Evolutionary conservation across 23 tunicate species (phyloP).

Genomic region (Diplosoma virens): DNA sequence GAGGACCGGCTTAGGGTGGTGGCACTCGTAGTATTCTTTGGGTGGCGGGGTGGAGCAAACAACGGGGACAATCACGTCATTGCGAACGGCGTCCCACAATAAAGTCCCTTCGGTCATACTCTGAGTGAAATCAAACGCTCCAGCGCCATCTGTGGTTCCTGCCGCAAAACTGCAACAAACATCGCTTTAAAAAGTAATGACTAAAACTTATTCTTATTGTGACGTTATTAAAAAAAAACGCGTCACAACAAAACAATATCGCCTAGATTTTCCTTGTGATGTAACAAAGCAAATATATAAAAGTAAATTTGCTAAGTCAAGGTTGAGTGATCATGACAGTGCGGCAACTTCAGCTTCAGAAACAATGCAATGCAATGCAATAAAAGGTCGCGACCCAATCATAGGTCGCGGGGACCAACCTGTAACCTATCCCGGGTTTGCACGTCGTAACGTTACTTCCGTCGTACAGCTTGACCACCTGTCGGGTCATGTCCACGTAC

Average conservation of each 20-base stretch:
- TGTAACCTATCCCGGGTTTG: constrained; percentile 97
- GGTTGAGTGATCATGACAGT: too few species aligned
- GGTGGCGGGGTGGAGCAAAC: constrained; percentile 79
- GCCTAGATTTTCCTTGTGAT: too few species aligned
- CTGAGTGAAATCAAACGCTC: constrained; percentile 90
- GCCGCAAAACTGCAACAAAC: constrained; percentile 78
- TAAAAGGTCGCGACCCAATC: too few species aligned
- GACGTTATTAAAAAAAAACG: too few species aligned
- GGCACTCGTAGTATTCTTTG: constrained; percentile 75
- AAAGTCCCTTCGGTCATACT: constrained; percentile 80
- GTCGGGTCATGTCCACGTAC: constrained; percentile 89
- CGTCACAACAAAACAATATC: too few species aligned
- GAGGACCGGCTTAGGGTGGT: constrained; percentile 91
- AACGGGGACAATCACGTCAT: constrained; percentile 60
- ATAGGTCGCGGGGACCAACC: constrained; percentile 34
- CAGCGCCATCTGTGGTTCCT: constrained; percentile 96
- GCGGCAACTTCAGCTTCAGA: too few species aligned
- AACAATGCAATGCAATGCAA: too few species aligned
- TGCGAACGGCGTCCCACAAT: constrained; percentile 71
- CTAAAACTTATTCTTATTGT: too few species aligned
- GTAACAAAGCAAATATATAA: too few species aligned
- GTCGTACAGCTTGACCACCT: constrained; percentile 60
- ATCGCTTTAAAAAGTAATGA: too few species aligned
- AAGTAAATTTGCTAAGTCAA: too few species aligned
- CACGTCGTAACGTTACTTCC: constrained; percentile 84